Conservation (phyloP, 2,888 invertebrate species). For the Neoitamus cyanurus region DNA sequence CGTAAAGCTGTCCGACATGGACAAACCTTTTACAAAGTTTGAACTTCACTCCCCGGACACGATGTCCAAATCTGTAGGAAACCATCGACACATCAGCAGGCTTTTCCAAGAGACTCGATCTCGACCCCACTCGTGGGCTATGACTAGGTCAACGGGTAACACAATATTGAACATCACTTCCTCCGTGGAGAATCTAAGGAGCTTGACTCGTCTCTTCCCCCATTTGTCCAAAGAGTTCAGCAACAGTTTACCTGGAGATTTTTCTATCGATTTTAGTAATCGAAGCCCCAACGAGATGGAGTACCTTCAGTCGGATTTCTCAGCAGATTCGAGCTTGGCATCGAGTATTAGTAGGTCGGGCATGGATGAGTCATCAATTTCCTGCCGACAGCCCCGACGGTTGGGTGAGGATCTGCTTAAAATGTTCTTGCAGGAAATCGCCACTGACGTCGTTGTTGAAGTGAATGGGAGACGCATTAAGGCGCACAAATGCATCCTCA, state of each 20-base stretch:
- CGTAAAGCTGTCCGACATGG: conserved; percentile 83
- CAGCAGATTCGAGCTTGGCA: conserved; percentile 70
- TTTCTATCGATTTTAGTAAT: conserved; percentile 57
- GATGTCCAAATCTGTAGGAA: conserved; percentile 64
- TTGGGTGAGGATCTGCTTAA: conserved; percentile 87
- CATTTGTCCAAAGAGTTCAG: conserved; percentile 68
- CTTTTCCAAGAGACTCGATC: conserved; percentile 67
- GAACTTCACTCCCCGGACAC: conserved; percentile 66
- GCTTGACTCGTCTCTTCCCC: conserved; percentile 73
- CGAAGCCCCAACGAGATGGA: conserved; percentile 65
- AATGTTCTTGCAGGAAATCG: conserved; percentile 92
- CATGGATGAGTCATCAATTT: conserved; percentile 68
- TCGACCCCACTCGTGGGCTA: conserved; percentile 68
- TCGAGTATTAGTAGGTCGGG: conserved; percentile 71
- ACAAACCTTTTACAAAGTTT: conserved; percentile 72
- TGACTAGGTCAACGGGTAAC: conserved; percentile 73
- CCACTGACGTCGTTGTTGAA: conserved; percentile 87
- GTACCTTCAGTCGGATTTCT: conserved; percentile 68
- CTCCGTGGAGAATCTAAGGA: conserved; percentile 71
- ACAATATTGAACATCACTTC: conserved; percentile 67
- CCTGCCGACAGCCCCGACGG: conserved; percentile 70
- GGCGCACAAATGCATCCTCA: conserved; percentile 92
- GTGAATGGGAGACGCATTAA: conserved; percentile 84
- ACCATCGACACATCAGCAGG: conserved; percentile 62
- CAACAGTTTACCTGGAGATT: conserved; percentile 64